Evolutionary conservation across 2,113 vertebrate genomes (phyloP).

Genomic region (Eptesicus fuscus): DNA sequence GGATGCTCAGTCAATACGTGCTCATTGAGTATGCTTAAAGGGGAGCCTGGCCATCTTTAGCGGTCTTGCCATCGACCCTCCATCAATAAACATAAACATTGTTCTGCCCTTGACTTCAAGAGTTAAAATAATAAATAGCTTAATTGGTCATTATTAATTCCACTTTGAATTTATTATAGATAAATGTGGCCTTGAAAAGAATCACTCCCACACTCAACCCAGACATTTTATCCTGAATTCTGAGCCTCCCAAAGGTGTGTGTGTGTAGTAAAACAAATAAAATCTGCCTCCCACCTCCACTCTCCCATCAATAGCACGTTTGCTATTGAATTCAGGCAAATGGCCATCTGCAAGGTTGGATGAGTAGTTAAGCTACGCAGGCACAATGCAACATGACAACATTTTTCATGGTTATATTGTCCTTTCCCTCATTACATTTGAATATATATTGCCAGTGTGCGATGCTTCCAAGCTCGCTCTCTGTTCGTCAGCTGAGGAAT

Average conservation of each 20-base stretch:
- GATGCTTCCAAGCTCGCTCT: not conserved
- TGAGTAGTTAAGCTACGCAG: conserved; percentile 45
- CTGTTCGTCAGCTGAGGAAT: not conserved
- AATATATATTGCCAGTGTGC: conserved; percentile 20
- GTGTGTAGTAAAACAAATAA: conserved; percentile 20
- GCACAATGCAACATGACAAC: conserved; percentile 6
- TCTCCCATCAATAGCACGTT: not conserved
- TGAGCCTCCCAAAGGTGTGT: not conserved
- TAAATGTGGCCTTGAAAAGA: conserved; percentile 55
- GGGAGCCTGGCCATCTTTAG: not conserved
- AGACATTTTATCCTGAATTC: not conserved
- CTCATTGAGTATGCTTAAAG: not conserved
- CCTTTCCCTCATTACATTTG: conserved; percentile 46
- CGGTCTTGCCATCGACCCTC: not conserved
- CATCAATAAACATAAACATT: conserved; percentile 44
- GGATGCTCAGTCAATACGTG: accelerated
- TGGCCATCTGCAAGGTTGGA: conserved; percentile 52
- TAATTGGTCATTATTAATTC: conserved; percentile 57
- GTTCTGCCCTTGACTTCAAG: conserved; percentile 57
- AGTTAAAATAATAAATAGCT: conserved; percentile 60
- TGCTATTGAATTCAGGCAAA: conserved; percentile 30
- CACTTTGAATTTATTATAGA: conserved; percentile 18
- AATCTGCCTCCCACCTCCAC: not conserved
- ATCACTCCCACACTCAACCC: conserved; percentile 7
- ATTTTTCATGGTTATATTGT: conserved; percentile 7